A percentile compares a stretch with the other conserved stretches of the same genome.
Evolutionary conservation across 2,797 vertebrate species (phyloP).

Genomic region (Acridotheres tristis): DNA sequence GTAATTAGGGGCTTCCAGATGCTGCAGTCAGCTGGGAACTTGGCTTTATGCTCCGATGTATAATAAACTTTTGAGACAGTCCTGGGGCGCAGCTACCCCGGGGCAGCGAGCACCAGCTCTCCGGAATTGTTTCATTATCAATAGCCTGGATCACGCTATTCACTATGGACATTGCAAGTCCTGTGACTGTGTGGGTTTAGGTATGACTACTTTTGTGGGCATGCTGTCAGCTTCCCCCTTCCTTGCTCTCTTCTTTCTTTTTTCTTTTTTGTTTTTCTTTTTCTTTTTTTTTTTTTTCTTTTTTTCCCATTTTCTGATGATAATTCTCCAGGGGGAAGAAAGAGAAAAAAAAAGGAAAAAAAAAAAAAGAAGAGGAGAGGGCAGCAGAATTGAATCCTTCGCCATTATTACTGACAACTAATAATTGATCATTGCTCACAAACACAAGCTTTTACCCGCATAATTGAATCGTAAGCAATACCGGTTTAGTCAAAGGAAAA

Average conservation of each 20-base stretch:
- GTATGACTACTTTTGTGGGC: neutral
- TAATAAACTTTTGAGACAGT: slow-evolving; percentile 53
- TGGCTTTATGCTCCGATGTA: slow-evolving; percentile 33
- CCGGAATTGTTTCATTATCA: slow-evolving; percentile 23
- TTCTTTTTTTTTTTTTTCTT: too few species aligned
- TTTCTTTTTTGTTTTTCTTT: neutral
- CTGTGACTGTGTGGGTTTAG: neutral
- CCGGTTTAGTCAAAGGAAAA: slow-evolving; percentile 53
- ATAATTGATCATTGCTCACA: slow-evolving; percentile 84
- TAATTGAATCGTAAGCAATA: slow-evolving; percentile 81
- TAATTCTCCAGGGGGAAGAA: slow-evolving; percentile 6
- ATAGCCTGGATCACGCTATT: slow-evolving; percentile 9
- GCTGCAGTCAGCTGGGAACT: slow-evolving; percentile 57
- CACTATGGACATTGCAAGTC: neutral
- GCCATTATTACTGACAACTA: slow-evolving; percentile 82
- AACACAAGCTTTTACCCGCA: slow-evolving; percentile 78
- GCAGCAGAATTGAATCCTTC: slow-evolving; percentile 69
- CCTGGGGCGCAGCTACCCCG: slow-evolving; percentile 26
- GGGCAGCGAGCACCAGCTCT: neutral
- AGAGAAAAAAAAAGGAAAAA: rapidly evolving
- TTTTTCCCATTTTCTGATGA: slow-evolving; percentile 29
- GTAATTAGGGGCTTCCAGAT: slow-evolving; percentile 59
- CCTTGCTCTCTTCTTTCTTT: neutral
- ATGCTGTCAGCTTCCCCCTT: neutral
- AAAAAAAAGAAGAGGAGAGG: neutral